Evolutionary conservation across 2,797 vertebrate species (phyloP), one percentile per base, ranked within the genome.

Genomic region (Okamejei kenojei): DNA sequence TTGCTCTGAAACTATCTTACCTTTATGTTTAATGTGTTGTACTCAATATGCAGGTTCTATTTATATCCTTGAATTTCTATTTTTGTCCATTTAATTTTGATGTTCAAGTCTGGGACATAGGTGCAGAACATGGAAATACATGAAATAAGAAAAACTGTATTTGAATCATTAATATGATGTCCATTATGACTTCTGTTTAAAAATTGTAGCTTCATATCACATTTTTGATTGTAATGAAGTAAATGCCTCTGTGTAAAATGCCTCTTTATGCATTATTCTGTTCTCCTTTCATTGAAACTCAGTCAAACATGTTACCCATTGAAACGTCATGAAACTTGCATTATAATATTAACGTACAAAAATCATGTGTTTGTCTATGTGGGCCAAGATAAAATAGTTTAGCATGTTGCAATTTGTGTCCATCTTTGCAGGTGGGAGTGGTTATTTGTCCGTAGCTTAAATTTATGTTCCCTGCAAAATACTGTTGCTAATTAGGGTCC

Each of bases 301-400:
- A 35, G 90, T 92, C 71, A 92, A 76, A 88, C 54, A 45, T 92
- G 90, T 71, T 45, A 71, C 58, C 3, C 73, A 17, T 92, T 92
- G 90, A 92, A 38, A 92, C 29, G 26, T 91, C 23, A 54, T n/a
- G 15, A 58, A 74, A 71, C 90, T 76, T 73, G 58, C 58, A 92
- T 71, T 74, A 74, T 68, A n/a, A 73, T 92, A 76, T 15, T 92
- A 92, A 76, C 38, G 15, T 92, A n/a, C 73, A 26, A 76, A 76
- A 21, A 54, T 76, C 35, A 45, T 92, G 90, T 76, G 90, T 92
- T 92, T 91, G 90, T 74, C 26, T 54, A 71, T 8, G 54, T 92
- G 90, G 90, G n/a, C 90, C 90, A 45, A 76, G 71, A 58, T 76
- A 92, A 92, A 74, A 73, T 71, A 26, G 35, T 26, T 32, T 76